Evolutionary conservation across 2,113 vertebrate species (phyloP).

Genomic region (Chitala chitala): DNA sequence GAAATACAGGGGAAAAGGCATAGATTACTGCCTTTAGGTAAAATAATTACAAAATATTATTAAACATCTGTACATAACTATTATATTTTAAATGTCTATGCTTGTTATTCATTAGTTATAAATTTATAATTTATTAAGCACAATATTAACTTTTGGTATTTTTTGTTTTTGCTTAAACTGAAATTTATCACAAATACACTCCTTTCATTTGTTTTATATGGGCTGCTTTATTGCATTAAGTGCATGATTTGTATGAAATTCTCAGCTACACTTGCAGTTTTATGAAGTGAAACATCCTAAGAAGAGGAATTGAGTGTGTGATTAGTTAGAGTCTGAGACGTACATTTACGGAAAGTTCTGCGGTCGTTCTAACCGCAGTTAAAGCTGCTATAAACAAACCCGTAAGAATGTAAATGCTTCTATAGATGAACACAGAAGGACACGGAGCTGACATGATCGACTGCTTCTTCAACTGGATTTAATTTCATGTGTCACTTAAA

Average conservation of each 20-base stretch:
- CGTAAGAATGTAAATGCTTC: neutral
- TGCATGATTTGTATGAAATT: too few species aligned
- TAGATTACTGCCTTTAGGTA: too few species aligned
- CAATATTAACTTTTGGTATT: neutral
- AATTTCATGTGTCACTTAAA: neutral
- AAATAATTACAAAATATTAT: too few species aligned
- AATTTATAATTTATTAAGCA: too few species aligned
- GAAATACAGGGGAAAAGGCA: too few species aligned
- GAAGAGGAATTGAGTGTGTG: neutral
- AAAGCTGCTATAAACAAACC: neutral
- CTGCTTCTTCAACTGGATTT: neutral
- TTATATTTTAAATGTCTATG: too few species aligned
- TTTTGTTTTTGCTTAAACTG: neutral
- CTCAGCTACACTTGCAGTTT: neutral
- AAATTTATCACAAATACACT: too few species aligned
- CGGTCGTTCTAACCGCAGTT: neutral
- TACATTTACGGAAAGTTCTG: neutral
- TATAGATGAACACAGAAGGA: too few species aligned
- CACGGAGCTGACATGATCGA: neutral
- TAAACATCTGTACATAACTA: neutral
- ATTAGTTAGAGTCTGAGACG: neutral
- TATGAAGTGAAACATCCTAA: neutral
- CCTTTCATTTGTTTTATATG: too few species aligned
- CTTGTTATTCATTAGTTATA: too few species aligned
- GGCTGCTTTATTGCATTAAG: too few species aligned